Evolutionary conservation across 2,113 vertebrate genomes (phyloP).

Genomic region (Regulus satrapa): DNA sequence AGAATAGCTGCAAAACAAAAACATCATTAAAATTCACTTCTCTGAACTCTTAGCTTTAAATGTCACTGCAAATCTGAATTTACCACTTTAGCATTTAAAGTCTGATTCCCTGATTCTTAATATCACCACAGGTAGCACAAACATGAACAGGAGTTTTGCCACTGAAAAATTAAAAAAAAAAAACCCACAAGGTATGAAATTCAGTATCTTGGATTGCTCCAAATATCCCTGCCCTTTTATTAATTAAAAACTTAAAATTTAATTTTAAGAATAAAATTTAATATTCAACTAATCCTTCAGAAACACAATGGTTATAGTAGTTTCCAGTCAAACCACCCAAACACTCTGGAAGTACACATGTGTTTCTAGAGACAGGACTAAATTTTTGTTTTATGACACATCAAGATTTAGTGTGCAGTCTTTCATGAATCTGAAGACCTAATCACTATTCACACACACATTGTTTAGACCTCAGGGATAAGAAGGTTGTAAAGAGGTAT

Average conservation of each 20-base stretch:
- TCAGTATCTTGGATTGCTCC: background rate
- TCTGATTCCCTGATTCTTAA: background rate
- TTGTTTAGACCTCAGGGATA: background rate
- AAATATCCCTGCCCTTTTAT: background rate
- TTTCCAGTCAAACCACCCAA: background rate
- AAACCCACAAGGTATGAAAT: background rate
- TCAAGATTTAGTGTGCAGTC: background rate
- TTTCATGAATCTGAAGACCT: background rate
- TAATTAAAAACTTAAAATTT: background rate
- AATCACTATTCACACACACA: background rate
- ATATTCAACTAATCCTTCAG: background rate
- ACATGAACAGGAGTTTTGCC: background rate
- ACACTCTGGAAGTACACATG: background rate
- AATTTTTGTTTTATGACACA: background rate
- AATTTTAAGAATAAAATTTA: background rate
- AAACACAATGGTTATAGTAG: background rate
- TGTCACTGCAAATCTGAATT: background rate
- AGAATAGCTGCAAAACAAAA: background rate
- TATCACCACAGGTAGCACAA: background rate
- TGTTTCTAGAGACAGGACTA: background rate
- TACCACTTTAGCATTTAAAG: background rate
- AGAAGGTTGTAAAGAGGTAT: background rate
- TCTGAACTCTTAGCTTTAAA: background rate
- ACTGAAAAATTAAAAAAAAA: background rate
- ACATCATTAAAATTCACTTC: background rate